A percentile compares a stretch with the other conserved stretches of the same genome.
Conservation (phyloP, 2,888 invertebrate genomes). For the Ichneumon xanthorius region DNA sequence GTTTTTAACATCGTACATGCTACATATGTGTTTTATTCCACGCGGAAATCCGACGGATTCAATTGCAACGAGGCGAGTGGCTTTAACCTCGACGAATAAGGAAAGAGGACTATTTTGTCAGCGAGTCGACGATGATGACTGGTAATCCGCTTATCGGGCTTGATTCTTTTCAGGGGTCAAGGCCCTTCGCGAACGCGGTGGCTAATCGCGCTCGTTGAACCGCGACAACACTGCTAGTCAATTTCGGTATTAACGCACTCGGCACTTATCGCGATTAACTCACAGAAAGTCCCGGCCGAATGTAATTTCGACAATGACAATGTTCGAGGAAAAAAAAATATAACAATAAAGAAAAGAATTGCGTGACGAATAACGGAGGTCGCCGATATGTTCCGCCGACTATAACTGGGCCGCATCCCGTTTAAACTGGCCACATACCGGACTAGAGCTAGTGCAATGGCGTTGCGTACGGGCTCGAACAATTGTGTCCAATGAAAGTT, state of each 20-base stretch:
- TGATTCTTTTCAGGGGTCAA: constrained; percentile 63
- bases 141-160: constrained; percentile 65
- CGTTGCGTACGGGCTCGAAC: constrained; percentile 76
- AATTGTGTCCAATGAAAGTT: constrained; percentile 83
- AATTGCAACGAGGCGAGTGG: background rate
- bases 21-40: too few species aligned
- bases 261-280: constrained; percentile 9
- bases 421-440: constrained; percentile 74
- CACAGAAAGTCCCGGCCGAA: background rate
- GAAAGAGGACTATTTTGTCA: constrained; percentile 44
- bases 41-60: background rate
- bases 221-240: constrained; percentile 22
- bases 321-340: background rate
- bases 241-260: background rate
- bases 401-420: constrained; percentile 77
- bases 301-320: background rate
- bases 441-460: constrained; percentile 74
- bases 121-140: constrained; percentile 38
- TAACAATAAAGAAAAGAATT: background rate
- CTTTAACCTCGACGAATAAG: background rate
- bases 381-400: constrained; percentile 34
- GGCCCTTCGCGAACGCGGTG: constrained; percentile 55
- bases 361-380: constrained; percentile 25
- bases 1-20: background rate
- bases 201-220: constrained; percentile 15